Conservation (phyloP, 2,797 vertebrate genomes). For the Dendrocincla tyrannina region DNA sequence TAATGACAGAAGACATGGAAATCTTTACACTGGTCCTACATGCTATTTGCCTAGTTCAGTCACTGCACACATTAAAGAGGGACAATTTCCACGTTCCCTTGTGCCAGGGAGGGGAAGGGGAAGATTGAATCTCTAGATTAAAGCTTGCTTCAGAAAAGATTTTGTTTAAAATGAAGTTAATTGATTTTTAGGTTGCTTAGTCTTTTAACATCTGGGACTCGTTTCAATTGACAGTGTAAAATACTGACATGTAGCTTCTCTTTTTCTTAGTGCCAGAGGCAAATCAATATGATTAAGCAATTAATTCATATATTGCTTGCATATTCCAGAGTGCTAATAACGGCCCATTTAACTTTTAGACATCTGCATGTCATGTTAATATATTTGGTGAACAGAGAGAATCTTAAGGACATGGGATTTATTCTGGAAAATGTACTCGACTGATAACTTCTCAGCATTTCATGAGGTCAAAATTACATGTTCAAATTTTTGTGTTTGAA, state of each 20-base stretch:
- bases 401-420: not conserved
- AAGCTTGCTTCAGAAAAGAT: not conserved
- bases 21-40: not conserved
- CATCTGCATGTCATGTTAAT: not conserved
- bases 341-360: not conserved
- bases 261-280: not conserved
- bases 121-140: not conserved
- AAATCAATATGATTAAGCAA: not conserved
- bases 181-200: slow-evolving; percentile 10
- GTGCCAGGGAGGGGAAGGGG: not conserved
- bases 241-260: not conserved
- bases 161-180: not conserved
- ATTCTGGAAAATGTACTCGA: not conserved
- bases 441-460: not conserved
- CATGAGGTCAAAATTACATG: not conserved
- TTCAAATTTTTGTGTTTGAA: not conserved
- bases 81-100: not conserved
- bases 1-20: not conserved
- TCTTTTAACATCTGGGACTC: slow-evolving; percentile 45
- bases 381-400: not conserved
- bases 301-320: not conserved
- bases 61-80: not conserved
- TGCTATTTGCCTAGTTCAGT: not conserved
- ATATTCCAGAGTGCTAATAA: not conserved
- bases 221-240: slow-evolving; percentile 2